Evolutionary conservation across 2,113 vertebrate species (phyloP).

Genomic region (Pterocles gutturalis): DNA sequence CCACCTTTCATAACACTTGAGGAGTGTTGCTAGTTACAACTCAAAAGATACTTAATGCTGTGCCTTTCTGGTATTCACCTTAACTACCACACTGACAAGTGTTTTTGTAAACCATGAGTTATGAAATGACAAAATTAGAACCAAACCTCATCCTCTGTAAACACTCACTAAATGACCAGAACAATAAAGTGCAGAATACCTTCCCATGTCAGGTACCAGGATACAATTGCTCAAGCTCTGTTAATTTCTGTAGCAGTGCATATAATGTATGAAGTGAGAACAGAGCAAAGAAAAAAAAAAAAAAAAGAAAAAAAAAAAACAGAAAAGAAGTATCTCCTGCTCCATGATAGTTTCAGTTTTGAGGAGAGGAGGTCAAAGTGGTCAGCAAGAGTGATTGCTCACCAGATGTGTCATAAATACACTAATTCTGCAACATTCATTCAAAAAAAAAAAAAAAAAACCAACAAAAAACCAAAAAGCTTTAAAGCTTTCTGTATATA

Average conservation of each 20-base stretch:
- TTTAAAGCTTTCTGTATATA: not conserved
- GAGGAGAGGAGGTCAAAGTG: not conserved
- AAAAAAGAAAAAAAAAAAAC: not conserved
- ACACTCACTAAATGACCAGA: not conserved
- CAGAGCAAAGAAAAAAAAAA: no score
- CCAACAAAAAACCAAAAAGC: not conserved
- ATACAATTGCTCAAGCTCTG: conserved; percentile 10
- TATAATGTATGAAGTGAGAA: not conserved
- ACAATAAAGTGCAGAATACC: conserved; percentile 41
- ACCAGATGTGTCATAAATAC: not conserved
- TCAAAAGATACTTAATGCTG: conserved; percentile 41
- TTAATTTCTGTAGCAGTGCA: not conserved
- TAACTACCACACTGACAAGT: conserved; percentile 57
- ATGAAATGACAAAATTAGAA: conserved; percentile 26
- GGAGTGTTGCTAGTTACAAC: conserved; percentile 47
- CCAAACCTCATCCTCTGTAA: not conserved
- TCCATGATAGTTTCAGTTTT: not conserved
- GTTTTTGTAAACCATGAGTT: conserved; percentile 42
- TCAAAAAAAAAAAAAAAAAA: not conserved
- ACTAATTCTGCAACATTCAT: not conserved
- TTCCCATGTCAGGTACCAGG: conserved; percentile 33
- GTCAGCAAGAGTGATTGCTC: conserved; percentile 17
- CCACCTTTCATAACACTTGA: conserved; percentile 53
- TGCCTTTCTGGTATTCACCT: conserved; percentile 49
- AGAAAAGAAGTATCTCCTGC: not conserved